These are phyloP conservation scores for Mesocricetus auratus DNA, from an alignment of 2,113 vertebrate species.

Conservation along the genomic window DNA sequence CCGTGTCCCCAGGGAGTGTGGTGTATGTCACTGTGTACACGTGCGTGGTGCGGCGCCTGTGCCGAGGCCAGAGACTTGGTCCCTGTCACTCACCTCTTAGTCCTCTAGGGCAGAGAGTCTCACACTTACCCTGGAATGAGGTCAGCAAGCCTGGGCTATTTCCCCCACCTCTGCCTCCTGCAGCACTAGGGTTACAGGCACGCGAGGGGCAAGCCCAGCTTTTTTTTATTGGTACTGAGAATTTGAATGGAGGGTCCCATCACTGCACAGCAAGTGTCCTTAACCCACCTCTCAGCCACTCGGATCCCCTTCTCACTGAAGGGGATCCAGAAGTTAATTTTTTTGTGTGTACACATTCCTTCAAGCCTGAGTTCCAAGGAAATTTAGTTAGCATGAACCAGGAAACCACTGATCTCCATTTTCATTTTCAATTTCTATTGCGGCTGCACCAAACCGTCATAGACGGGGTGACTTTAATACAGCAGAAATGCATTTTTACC, in stretches of 20 bases:
- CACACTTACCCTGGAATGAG: background rate
- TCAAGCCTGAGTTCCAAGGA: background rate
- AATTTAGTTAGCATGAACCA: background rate
- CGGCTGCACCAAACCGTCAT: background rate
- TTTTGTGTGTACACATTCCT: slow-evolving; percentile 3
- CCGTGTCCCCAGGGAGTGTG: background rate
- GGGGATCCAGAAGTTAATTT: background rate
- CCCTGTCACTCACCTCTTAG: background rate
- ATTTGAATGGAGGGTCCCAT: background rate
- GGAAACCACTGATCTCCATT: background rate
- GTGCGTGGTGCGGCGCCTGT: no score
- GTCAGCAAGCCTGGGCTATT: background rate
- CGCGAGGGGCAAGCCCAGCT: background rate
- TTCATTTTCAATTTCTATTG: slow-evolving; percentile 8
- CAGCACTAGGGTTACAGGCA: background rate
- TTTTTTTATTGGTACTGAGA: background rate
- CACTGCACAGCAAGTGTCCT: background rate
- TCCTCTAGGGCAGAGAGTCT: background rate
- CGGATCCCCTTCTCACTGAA: background rate
- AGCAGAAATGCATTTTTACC: background rate
- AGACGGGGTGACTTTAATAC: background rate
- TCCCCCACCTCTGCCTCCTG: background rate
- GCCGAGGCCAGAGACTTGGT: background rate
- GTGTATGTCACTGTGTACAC: background rate
- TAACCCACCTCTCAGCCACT: background rate